Conservation (phyloP, 2,113 vertebrate species). For the Rhinopomastus cyanomelas region DNA sequence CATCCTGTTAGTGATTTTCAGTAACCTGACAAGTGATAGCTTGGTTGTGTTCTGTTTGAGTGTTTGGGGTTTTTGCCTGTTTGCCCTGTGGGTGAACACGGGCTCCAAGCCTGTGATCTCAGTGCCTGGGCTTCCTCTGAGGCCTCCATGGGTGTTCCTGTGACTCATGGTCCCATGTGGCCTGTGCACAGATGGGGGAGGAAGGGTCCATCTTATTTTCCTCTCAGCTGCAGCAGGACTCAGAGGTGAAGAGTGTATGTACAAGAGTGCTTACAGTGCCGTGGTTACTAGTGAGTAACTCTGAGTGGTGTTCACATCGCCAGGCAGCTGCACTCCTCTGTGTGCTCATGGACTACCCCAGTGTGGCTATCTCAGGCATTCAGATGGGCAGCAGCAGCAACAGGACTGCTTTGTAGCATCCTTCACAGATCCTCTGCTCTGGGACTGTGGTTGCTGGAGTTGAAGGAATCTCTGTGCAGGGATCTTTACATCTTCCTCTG, state of each 20-base stretch:
- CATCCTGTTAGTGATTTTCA: not conserved
- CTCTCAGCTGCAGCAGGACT: not conserved
- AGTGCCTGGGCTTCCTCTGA: not conserved
- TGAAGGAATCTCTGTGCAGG: not conserved
- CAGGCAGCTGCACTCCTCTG: not conserved
- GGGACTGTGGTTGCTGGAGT: not conserved
- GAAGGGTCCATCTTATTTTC: not conserved
- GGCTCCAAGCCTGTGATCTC: not conserved
- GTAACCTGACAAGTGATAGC: not conserved
- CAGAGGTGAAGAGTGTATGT: not conserved
- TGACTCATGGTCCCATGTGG: not conserved
- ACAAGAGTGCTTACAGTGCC: not conserved
- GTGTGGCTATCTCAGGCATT: not conserved
- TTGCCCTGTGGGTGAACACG: not conserved
- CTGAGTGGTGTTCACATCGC: not conserved
- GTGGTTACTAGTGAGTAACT: not conserved
- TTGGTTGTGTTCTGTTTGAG: not conserved
- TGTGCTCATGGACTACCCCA: not conserved
- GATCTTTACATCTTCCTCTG: not conserved
- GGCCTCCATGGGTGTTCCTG: accelerated
- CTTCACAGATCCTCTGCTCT: not conserved
- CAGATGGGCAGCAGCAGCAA: not conserved
- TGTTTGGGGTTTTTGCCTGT: not conserved
- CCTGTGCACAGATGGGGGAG: accelerated
- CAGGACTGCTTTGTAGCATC: not conserved